A percentile compares a stretch with the other conserved stretches of the same genome.
phyloP scores from a whole-genome alignment of 2,797 vertebrate species.

The Petrocephalus sullivani region DNA sequence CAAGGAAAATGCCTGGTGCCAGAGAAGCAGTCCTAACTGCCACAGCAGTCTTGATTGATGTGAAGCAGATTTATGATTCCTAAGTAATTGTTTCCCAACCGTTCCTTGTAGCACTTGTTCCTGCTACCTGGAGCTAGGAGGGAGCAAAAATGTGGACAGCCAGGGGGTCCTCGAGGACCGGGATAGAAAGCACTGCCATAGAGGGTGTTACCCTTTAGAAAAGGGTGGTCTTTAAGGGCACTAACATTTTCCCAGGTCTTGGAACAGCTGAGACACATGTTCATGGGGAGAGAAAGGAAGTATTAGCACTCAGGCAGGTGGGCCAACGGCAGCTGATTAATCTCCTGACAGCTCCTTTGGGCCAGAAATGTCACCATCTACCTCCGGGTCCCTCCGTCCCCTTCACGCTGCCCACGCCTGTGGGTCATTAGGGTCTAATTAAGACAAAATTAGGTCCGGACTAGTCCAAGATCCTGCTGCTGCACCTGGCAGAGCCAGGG shows the following conservation, averaged over 20 bases:
- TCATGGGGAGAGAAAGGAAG: neutral
- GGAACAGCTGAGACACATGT: neutral
- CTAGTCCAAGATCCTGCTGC: conserved; percentile 23
- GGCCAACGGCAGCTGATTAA: conserved; percentile 14
- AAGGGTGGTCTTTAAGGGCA: neutral
- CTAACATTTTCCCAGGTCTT: neutral
- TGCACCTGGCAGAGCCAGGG: conserved; percentile 34
- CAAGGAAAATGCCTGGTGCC: neutral
- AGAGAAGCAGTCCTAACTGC: neutral
- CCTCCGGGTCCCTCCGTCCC: neutral
- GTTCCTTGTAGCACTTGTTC: too few species aligned
- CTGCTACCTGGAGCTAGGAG: too few species aligned
- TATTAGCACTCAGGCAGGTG: conserved; percentile 17
- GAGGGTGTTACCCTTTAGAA: neutral
- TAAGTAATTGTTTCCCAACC: neutral
- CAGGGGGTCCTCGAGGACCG: neutral
- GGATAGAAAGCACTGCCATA: neutral
- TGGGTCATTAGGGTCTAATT: conserved; percentile 39
- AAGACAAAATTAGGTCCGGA: conserved; percentile 29
- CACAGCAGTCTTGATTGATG: neutral
- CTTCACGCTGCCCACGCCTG: neutral
- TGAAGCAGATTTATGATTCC: neutral
- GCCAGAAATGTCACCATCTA: neutral
- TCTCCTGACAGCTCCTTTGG: neutral
- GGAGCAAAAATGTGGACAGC: neutral